A percentile compares a stretch with the other conserved stretches of the same genome.
Conservation (phyloP, 2,797 vertebrate species). For the Tolypeutes matacus region DNA sequence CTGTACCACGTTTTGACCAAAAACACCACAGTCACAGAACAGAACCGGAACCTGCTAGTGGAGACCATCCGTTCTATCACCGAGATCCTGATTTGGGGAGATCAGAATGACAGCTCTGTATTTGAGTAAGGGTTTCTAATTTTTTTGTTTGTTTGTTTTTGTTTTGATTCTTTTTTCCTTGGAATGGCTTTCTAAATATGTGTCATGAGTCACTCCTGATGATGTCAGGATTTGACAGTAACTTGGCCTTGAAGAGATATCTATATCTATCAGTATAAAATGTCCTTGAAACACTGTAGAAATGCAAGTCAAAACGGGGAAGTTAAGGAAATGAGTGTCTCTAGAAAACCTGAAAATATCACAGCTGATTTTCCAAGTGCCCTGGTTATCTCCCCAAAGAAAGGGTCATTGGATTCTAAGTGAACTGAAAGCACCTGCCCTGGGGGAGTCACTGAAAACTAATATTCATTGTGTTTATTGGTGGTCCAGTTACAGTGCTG, state of each 20-base stretch:
- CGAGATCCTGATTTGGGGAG: conserved; percentile 99
- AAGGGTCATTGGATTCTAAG: not conserved
- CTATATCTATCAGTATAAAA: not conserved
- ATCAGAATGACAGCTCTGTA: conserved; percentile 99
- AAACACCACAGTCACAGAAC: conserved; percentile 98
- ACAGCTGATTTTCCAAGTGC: not conserved
- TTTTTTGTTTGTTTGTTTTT: not conserved
- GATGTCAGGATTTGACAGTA: conserved; percentile 39
- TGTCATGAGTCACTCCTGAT: conserved; percentile 39
- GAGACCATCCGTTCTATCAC: conserved; percentile 99
- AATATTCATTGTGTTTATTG: not conserved
- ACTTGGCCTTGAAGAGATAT: not conserved
- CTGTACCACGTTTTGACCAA: conserved; percentile 98
- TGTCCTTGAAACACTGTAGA: conserved; percentile 52
- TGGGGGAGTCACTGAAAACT: not conserved
- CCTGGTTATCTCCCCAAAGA: not conserved
- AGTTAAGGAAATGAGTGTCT: conserved; percentile 28
- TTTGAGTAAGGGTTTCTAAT: conserved; percentile 93
- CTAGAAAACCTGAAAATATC: conserved; percentile 11
- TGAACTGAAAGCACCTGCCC: not conserved
- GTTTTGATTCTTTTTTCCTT: not conserved
- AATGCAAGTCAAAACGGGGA: not conserved
- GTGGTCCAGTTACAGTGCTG: not conserved
- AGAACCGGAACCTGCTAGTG: conserved; percentile 97
- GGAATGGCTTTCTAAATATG: conserved; percentile 25